Evolutionary conservation across 2,797 vertebrate species (phyloP), one percentile per base, ranked within the genome.

Genomic region (Xyrichtys novacula): DNA sequence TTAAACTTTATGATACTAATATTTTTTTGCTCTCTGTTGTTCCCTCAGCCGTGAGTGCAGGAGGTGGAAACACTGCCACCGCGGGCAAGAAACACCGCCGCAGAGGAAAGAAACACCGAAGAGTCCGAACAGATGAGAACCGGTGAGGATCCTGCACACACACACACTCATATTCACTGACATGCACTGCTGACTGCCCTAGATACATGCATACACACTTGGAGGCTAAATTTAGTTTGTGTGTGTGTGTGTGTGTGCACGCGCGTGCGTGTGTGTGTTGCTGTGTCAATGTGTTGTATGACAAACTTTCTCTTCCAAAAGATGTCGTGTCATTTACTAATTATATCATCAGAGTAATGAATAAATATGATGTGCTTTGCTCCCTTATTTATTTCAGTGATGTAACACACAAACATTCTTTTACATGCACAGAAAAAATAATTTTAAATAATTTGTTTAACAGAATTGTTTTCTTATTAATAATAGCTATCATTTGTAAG

Each of bases 81-180:
- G 64, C 65, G 1, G 49, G 71, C 26, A 94, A 93, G 76, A 95
- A 93, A 28, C 79, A 85, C 23, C 85, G 92, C 4, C 86, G 90
- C 63, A 88, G 92, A 81, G 90, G 86, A 39, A 94, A 93, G 53
- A 94, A 92, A 63, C 78, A 94, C 52, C 77, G 91, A 3, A 83
- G 76, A 66, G 71, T 83, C 40, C 65, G 68, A 57, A 46, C 79
- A 38, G 89, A 88, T 1, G 89, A 89, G 20, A 76, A 32, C 74
- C 71, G 83, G 94, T 94, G 76, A 84, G 71, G 36, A 22, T 9
- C 19, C 8, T 9, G n/a, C 28, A 46, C 20, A 43, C 25, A 9
- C 39, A 61, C 38, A 58, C 52, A 53, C 5, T n/a, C n/a, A n/a
- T n/a, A n/a, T n/a, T n/a, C n/a, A n/a, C n/a, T n/a, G n/a, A n/a